Conservation (phyloP, 2,888 invertebrate genomes). For the Callimorpha dominula region DNA sequence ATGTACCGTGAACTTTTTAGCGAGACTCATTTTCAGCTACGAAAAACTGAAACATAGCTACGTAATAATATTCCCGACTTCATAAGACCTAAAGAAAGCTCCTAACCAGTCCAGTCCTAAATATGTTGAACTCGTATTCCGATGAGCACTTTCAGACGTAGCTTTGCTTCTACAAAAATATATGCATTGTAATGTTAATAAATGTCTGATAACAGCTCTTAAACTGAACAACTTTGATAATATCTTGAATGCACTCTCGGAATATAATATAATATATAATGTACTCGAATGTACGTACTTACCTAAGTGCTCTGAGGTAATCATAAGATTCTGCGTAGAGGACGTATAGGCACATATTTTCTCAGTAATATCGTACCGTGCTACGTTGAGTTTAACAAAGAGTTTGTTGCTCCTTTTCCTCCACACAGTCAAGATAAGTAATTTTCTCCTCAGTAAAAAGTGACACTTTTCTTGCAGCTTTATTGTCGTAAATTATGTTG, state of each 20-base stretch:
- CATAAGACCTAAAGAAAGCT: no score
- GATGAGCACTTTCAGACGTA: no score
- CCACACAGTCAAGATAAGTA: slow-evolving; percentile 24
- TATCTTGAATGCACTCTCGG: neutral
- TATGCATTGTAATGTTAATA: no score
- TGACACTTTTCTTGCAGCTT: slow-evolving; percentile 6
- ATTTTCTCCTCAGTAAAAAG: slow-evolving; percentile 21
- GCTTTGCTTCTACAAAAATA: no score
- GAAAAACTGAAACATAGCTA: no score
- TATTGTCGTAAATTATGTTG: slow-evolving; percentile 16
- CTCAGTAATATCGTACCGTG: neutral
- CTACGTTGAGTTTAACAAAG: slow-evolving; percentile 12
- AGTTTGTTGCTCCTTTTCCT: slow-evolving; percentile 12
- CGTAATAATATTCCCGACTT: no score
- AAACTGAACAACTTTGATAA: neutral
- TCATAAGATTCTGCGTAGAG: neutral
- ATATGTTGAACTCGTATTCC: no score
- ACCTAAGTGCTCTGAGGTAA: neutral
- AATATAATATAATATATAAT: neutral
- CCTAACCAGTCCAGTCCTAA: no score
- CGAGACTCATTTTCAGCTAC: no score
- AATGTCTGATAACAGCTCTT: no score
- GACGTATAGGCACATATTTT: neutral
- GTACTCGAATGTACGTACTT: neutral
- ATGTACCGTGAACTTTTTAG: no score